Evolutionary conservation across 2,888 invertebrate species (phyloP), one percentile per base, ranked within the genome.

Genomic region (Fissipunctia ypsillon): DNA sequence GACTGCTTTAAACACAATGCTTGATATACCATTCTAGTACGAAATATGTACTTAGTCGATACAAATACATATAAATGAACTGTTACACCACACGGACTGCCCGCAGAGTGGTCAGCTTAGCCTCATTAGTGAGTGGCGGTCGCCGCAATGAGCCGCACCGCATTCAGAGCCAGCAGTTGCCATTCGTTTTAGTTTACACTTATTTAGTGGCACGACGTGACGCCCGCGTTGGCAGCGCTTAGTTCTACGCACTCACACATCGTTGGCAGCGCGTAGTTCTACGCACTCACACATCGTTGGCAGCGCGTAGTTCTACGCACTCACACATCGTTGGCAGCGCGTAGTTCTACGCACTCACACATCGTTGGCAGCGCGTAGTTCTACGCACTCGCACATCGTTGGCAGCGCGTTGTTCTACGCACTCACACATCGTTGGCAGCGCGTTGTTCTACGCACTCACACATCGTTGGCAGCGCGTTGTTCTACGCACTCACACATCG

Each of bases 91-190:
- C 10, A 22, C 12, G 7, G 12, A 22, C 9, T 41, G 19, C 28
- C 19, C 3, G 43, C 74, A 25, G 43, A 43, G 60, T 41, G 38
- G 9, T 25, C 69, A n/a, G 45, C 19, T 16, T 0, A 38, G 35
- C 41, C 28, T 59, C 19, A 72, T 31, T 31, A 63, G 31, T 41
- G 25, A 6, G 48, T n/a, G 22, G 64, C 16, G 52, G 54, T 19
- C 19, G 68, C 43, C 52, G 80, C 79, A 68, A n/a, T 65, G 80
- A 19, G 35, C 54, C 54, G 59, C 43, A 25, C 16, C 65, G 60
- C 69, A 65, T 45, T 25, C 80, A 64, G 79, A 82, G 84, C 85
- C 86, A 86, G 86, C 87, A 87, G 72, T 85, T 88, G 85, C 78
- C 85, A 82, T 80, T 89, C 81, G 81, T 84, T 68, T 65, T 81